phyloP scores from a whole-genome alignment of 2,888 invertebrate genomes.

The Cheilosia urbana region DNA sequence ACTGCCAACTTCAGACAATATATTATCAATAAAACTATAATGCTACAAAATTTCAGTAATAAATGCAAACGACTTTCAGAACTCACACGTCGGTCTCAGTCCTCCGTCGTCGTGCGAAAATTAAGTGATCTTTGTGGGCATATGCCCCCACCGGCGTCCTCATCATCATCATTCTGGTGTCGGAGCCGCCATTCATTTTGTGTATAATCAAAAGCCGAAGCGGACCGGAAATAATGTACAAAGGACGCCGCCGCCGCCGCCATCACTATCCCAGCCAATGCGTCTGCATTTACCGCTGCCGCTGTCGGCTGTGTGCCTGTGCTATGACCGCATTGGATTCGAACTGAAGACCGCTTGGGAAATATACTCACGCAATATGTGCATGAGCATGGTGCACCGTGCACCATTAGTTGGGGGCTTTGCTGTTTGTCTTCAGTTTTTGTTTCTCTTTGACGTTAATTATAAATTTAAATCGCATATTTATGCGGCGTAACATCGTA shows the following conservation, averaged over 20 bases:
- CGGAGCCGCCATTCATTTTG: conserved; percentile 23
- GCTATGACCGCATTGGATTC: conserved; percentile 7
- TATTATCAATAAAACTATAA: conserved; percentile 51
- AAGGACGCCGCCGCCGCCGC: conserved; percentile 67
- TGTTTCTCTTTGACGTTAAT: conserved; percentile 47
- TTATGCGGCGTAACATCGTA: conserved; percentile 51
- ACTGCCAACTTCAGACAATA: conserved; percentile 40
- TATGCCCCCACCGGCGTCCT: conserved; percentile 28
- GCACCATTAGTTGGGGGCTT: conserved; percentile 16
- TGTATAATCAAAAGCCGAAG: conserved; percentile 60
- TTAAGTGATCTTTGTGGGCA: conserved; percentile 60
- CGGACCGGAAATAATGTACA: conserved; percentile 74
- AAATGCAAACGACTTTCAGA: conserved; percentile 66
- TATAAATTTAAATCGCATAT: conserved; percentile 60
- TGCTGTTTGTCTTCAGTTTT: conserved; percentile 3
- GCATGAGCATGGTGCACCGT: no score
- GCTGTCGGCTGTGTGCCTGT: conserved; percentile 2
- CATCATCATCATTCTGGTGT: conserved; percentile 49
- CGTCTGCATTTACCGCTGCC: conserved; percentile 49
- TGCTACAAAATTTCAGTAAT: conserved; percentile 63
- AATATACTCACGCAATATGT: conserved; percentile 67
- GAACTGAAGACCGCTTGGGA: conserved; percentile 44
- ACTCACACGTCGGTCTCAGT: conserved; percentile 51
- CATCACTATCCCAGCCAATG: conserved; percentile 44
- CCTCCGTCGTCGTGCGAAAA: conserved; percentile 51